A percentile compares a stretch with the other conserved stretches of the same genome.
Conservation (phyloP, 2,797 vertebrate genomes). For the Mormyrops boulengeri region DNA sequence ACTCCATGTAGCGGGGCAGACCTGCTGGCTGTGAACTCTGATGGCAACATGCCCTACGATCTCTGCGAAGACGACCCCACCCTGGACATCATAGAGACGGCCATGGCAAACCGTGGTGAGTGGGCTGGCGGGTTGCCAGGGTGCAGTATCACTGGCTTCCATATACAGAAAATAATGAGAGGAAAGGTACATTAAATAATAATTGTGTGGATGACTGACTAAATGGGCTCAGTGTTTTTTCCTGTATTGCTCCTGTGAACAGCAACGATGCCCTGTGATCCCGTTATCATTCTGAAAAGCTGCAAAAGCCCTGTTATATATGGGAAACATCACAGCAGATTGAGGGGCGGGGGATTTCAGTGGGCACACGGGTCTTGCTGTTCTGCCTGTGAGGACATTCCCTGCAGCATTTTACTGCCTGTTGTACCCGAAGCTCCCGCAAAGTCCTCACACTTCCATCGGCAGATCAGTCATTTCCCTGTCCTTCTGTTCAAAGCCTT, state of each 20-base stretch:
- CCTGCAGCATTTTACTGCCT: neutral
- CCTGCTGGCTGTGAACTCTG: constrained; percentile 87
- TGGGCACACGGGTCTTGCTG: neutral
- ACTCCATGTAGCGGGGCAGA: constrained; percentile 75
- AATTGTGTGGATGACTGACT: neutral
- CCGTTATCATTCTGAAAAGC: neutral
- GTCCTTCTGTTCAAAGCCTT: neutral
- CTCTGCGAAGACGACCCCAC: constrained; percentile 95
- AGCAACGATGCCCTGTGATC: neutral
- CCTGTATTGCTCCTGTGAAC: neutral
- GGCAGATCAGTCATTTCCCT: neutral
- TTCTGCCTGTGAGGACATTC: neutral
- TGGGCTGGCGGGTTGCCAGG: neutral
- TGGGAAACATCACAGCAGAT: neutral
- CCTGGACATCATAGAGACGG: constrained; percentile 92
- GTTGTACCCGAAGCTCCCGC: neutral
- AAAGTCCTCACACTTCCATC: neutral
- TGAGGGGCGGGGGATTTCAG: neutral
- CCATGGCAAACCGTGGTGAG: constrained; percentile 93
- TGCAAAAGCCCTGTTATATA: neutral
- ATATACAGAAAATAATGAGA: neutral
- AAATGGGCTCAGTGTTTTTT: neutral
- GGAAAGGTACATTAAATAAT: neutral
- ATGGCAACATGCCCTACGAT: constrained; percentile 97
- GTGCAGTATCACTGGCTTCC: neutral